Evolutionary conservation across 2,888 invertebrate genomes (phyloP), one percentile per base, ranked within the genome.

Genomic region (Nowickia ferox): DNA sequence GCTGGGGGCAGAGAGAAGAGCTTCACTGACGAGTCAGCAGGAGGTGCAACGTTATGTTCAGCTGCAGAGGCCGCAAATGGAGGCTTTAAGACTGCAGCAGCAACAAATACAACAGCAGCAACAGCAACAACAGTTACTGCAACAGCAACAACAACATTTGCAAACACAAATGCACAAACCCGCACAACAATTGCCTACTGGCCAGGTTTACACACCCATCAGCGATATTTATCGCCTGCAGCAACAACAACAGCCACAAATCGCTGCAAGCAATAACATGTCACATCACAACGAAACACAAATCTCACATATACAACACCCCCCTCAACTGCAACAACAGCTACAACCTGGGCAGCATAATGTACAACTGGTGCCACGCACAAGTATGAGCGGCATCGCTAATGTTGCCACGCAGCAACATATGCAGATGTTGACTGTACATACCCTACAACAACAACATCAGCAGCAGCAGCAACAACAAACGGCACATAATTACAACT

Each of bases 41-140:
- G 92, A 93, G 15, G 89, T 92, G 88, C 93, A 92, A 68, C 90
- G 92, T 6, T 92, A 91, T 87, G 90, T 92, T 40, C 93, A 92
- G 66, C 86, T 91, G 68, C 90, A 91, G 61, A 90, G 91, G 10
- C 91, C 89, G 3, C 89, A 90, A 84, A 77, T 90, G 87, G 90
- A 91, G 59, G 88, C 90, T 9, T 87, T 90, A 59, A 89, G 91
- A 11, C 89, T 90, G 38, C 88, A 88, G 19, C 88, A 88, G 10
- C 78, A 85, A 19, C 87, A 86, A 55, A 86, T 87, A 51, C 83
- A 84, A 38, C 86, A 81, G 40, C 87, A 84, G 42, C 86, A 87
- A 38, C 89, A 81, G 40, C 87, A 84, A 46, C 86, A 87, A 38
- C 89, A 84, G 9, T 66, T 80, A 53, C 46, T 61, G 17, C 83